A percentile compares a stretch with the other conserved stretches of the same genome.
phyloP scores from a whole-genome alignment of 2,797 vertebrate genomes.

The Spinibarbus caldwelli region DNA sequence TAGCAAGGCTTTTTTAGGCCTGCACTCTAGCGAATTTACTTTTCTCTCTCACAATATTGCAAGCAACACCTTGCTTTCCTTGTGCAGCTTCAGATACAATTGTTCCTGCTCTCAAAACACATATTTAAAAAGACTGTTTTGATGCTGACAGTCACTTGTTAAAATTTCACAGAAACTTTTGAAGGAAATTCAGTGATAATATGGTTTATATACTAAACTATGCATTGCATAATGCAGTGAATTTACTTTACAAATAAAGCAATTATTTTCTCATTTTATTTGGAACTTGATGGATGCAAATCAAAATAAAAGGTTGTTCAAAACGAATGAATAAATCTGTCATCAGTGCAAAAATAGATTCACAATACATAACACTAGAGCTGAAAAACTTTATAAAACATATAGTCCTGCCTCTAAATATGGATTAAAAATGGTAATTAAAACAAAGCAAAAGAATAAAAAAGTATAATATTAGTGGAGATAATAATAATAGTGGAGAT shows the following conservation, averaged over 20 bases:
- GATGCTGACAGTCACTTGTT: constrained; percentile 25
- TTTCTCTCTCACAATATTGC: too few species aligned
- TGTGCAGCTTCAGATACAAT: too few species aligned
- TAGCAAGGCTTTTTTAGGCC: too few species aligned
- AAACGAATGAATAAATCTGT: neutral
- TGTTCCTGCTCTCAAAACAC: too few species aligned
- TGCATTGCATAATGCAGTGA: neutral
- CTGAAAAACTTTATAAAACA: neutral
- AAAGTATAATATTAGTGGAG: neutral
- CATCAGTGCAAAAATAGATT: neutral
- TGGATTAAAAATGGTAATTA: neutral
- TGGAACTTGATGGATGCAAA: neutral
- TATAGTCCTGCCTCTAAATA: neutral
- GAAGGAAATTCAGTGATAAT: constrained; percentile 28
- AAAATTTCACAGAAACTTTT: too few species aligned
- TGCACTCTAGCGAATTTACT: too few species aligned
- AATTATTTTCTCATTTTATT: neutral
- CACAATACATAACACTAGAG: too few species aligned
- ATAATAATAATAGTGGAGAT: constrained; percentile 2
- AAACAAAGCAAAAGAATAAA: neutral
- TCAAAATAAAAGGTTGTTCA: neutral
- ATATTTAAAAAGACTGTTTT: neutral
- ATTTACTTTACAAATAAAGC: neutral
- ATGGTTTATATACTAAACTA: neutral
- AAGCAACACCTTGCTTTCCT: too few species aligned